A percentile compares a stretch with the other conserved stretches of the same genome.
These are phyloP conservation scores for Stomatorhinus ivindoensis DNA, from an alignment of 2,113 vertebrate genomes.

Conservation along the genomic window DNA sequence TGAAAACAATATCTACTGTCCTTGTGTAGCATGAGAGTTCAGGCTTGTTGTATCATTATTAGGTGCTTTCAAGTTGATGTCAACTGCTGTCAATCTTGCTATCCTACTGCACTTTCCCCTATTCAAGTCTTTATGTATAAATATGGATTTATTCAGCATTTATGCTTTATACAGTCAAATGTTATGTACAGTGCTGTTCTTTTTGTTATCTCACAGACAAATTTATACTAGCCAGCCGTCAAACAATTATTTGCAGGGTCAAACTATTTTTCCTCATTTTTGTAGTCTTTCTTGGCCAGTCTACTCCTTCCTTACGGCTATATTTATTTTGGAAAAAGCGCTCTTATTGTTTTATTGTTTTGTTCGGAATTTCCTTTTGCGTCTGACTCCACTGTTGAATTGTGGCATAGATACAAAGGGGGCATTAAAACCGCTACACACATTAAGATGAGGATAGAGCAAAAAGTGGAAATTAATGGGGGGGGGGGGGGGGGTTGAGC, in stretches of 20 bases:
- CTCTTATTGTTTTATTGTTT: not conserved
- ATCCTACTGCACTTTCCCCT: not conserved
- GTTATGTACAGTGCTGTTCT: not conserved
- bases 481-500: not conserved
- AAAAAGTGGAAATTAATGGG: not conserved
- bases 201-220: not conserved
- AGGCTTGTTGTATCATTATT: not conserved
- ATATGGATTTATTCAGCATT: not conserved
- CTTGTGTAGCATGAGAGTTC: not conserved
- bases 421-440: not conserved
- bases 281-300: not conserved
- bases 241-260: not conserved
- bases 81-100: not conserved
- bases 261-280: not conserved
- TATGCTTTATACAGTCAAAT: not conserved
- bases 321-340: not conserved
- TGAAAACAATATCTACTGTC: not conserved
- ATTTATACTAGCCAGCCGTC: not conserved
- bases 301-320: no score
- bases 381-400: not conserved
- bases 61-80: not conserved
- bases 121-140: not conserved
- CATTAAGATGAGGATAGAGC: not conserved
- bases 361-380: not conserved
- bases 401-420: not conserved